Percentiles rank a stretch among this genome's conserved stretches.
phyloP scores from a whole-genome alignment of 2,888 invertebrate species.

The Amphipoea oculea region DNA sequence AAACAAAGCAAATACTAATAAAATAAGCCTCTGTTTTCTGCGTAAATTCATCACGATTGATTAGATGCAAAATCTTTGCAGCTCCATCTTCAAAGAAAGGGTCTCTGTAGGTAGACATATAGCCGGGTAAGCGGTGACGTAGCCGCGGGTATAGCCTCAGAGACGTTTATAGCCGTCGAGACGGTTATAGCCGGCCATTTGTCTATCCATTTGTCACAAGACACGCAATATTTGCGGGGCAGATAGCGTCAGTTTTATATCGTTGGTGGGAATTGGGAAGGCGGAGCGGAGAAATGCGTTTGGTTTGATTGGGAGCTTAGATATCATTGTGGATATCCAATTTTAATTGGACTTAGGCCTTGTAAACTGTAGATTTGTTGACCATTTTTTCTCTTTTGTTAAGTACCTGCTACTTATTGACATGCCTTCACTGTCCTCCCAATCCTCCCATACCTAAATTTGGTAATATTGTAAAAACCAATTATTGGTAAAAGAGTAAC shows the following conservation, averaged over 20 bases:
- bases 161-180: slow-evolving; percentile 54
- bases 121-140: slow-evolving; percentile 38
- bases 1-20: not conserved
- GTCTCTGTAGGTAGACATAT: slow-evolving; percentile 41
- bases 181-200: slow-evolving; percentile 55
- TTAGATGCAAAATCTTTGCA: slow-evolving; percentile 32
- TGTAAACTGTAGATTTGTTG: not conserved
- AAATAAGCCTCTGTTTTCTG: not conserved
- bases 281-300: not conserved
- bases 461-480: not conserved
- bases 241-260: slow-evolving; percentile 45
- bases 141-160: slow-evolving; percentile 28
- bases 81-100: slow-evolving; percentile 14
- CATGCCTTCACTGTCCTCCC: not conserved
- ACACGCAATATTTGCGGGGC: slow-evolving; percentile 49
- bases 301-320: slow-evolving; percentile 11
- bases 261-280: slow-evolving; percentile 26
- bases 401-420: not conserved
- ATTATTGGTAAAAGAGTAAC: not conserved
- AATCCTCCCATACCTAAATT: not conserved
- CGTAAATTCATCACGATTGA: not conserved
- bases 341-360: not conserved
- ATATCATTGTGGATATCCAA: not conserved
- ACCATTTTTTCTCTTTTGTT: not conserved
- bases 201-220: slow-evolving; percentile 53